Conservation (phyloP, 2,888 invertebrate species). For the Hanleya hanleyi region DNA sequence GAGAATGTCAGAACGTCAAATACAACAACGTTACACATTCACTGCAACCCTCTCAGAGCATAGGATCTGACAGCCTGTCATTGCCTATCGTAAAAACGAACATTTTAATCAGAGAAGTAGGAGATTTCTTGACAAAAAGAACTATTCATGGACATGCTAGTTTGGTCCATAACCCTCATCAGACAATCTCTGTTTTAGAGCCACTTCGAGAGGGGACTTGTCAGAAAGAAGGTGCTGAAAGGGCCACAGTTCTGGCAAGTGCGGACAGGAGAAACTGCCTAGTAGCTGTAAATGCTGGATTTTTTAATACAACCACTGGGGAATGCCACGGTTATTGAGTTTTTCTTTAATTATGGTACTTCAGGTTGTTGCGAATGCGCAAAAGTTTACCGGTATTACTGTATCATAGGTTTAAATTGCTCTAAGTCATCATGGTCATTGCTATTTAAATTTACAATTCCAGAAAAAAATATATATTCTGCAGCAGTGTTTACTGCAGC, state of each 20-base stretch:
- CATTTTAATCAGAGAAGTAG: conserved; percentile 40
- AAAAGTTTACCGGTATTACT: too few species aligned
- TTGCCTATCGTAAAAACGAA: conserved; percentile 46
- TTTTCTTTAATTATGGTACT: too few species aligned
- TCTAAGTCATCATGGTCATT: too few species aligned
- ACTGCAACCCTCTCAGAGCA: conserved; percentile 23
- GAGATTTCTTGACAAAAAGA: conserved; percentile 31
- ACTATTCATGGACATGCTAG: conserved; percentile 43
- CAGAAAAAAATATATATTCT: too few species aligned
- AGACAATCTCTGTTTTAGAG: conserved; percentile 70
- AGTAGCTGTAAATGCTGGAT: conserved; percentile 72
- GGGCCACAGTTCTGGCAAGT: conserved; percentile 60
- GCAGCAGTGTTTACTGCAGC: too few species aligned
- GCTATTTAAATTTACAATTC: too few species aligned
- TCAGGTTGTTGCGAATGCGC: too few species aligned
- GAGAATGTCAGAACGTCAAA: conserved; percentile 58
- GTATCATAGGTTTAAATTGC: too few species aligned
- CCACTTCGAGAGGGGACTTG: conserved; percentile 66
- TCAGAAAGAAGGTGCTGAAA: conserved; percentile 31
- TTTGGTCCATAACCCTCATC: conserved; percentile 61
- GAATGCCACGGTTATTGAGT: conserved; percentile 72
- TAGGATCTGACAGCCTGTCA: conserved; percentile 25
- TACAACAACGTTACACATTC: conserved; percentile 61
- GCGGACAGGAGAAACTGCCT: conserved; percentile 59
- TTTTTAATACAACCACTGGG: conserved; percentile 68